Percentiles rank a stretch among this genome's conserved stretches.
Conservation (phyloP, 2,888 invertebrate genomes). For the Cremastinae sp. region DNA sequence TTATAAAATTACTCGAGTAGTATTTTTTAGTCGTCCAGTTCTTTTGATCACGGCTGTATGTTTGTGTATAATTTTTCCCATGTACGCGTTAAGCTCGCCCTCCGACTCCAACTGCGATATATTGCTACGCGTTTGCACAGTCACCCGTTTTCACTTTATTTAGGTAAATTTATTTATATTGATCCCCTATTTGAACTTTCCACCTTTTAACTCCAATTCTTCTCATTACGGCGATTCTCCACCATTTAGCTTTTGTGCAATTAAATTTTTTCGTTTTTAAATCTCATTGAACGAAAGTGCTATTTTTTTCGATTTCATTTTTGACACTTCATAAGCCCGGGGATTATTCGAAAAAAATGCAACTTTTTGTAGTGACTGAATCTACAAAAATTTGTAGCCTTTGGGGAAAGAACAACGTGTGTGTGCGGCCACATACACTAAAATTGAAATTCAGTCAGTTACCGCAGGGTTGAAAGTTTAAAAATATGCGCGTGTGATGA, state of each 20-base stretch:
- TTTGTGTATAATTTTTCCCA: not conserved
- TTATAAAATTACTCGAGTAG: too few relatives aligned
- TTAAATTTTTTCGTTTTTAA: not conserved
- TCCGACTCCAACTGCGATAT: conserved; percentile 35
- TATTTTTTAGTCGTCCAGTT: not conserved
- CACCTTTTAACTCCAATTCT: conserved; percentile 29
- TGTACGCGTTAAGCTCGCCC: conserved; percentile 22
- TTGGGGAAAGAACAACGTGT: too few relatives aligned
- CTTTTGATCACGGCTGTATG: not conserved
- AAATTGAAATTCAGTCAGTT: not conserved
- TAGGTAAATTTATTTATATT: conserved; percentile 46
- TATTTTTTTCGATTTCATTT: not conserved
- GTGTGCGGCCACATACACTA: not conserved
- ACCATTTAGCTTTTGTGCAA: not conserved
- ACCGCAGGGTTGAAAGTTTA: not conserved
- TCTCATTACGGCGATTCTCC: conserved; percentile 8
- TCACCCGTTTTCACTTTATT: conserved; percentile 28
- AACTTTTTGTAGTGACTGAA: too few relatives aligned
- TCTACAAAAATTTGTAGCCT: too few relatives aligned
- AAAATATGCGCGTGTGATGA: not conserved
- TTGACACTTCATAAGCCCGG: not conserved
- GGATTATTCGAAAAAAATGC: too few relatives aligned
- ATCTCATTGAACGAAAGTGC: not conserved
- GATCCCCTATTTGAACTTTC: conserved; percentile 25
- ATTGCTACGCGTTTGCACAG: conserved; percentile 4